Conservation (phyloP, 2,888 invertebrate species). For the Hesperia comma region DNA sequence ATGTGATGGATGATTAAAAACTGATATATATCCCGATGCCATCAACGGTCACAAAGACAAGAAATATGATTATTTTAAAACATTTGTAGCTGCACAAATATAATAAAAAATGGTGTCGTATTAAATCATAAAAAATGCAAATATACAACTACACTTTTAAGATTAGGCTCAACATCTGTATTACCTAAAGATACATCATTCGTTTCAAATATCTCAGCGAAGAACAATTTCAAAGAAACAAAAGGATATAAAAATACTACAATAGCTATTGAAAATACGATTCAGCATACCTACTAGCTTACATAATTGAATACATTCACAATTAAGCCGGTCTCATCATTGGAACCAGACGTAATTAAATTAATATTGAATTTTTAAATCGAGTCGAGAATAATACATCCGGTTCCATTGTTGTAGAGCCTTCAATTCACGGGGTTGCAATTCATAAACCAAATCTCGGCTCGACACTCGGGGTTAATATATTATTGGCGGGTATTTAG, state of each 20-base stretch:
- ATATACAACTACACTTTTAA: no score
- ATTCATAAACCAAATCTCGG: conserved; percentile 72
- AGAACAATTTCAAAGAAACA: not conserved
- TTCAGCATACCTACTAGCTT: conserved; percentile 9
- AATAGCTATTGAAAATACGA: not conserved
- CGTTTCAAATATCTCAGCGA: not conserved
- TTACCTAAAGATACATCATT: no score
- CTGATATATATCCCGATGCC: no score
- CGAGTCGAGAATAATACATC: conserved; percentile 56
- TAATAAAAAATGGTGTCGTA: no score
- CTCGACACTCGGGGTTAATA: conserved; percentile 69
- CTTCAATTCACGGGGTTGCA: conserved; percentile 69
- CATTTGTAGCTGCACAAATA: no score
- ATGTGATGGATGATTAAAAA: no score
- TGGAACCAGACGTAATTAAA: conserved; percentile 30
- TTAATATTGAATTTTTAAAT: conserved; percentile 51
- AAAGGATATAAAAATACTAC: not conserved
- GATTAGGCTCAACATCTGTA: no score
- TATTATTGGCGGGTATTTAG: conserved; percentile 72
- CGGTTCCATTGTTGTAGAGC: conserved; percentile 55
- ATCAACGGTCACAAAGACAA: no score
- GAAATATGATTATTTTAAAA: no score
- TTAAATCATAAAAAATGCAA: no score
- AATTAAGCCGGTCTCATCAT: conserved; percentile 21
- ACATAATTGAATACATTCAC: conserved; percentile 11